Conservation (phyloP, 2,113 vertebrate genomes). For the Lucifuga dentata region DNA sequence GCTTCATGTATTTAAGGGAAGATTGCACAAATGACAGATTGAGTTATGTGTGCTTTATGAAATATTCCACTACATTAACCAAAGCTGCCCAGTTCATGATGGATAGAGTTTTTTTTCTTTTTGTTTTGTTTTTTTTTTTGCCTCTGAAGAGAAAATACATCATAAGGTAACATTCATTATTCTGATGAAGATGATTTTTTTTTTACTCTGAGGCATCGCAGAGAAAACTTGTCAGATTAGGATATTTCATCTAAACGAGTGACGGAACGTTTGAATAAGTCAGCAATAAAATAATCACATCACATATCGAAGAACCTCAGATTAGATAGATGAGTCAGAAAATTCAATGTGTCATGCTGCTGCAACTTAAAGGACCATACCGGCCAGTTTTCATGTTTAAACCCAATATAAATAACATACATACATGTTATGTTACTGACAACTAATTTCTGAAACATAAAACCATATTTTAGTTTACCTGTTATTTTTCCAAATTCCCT, state of each 20-base stretch:
- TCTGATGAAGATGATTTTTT: neutral
- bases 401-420: no score
- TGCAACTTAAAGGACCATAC: no score
- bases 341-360: no score
- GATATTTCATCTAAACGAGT: neutral
- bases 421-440: no score
- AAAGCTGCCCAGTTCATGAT: constrained; percentile 8
- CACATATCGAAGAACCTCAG: no score
- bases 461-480: no score
- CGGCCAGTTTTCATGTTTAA: no score
- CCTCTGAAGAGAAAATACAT: neutral
- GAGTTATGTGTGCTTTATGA: constrained; percentile 8
- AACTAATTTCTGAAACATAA: no score
- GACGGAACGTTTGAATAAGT: neutral
- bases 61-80: constrained; percentile 25
- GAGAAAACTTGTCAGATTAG: neutral
- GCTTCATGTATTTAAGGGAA: neutral
- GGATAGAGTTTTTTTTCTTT: constrained; percentile 7
- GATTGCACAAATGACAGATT: constrained; percentile 23
- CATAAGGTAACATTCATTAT: constrained; percentile 15
- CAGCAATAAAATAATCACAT: neutral
- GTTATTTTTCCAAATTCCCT: no score
- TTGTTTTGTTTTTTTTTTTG: constrained; percentile 12
- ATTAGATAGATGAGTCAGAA: no score
- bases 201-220: neutral